These are phyloP conservation scores for Carassius gibelio DNA, from an alignment of 2,113 vertebrate genomes.

Conservation along the genomic window DNA sequence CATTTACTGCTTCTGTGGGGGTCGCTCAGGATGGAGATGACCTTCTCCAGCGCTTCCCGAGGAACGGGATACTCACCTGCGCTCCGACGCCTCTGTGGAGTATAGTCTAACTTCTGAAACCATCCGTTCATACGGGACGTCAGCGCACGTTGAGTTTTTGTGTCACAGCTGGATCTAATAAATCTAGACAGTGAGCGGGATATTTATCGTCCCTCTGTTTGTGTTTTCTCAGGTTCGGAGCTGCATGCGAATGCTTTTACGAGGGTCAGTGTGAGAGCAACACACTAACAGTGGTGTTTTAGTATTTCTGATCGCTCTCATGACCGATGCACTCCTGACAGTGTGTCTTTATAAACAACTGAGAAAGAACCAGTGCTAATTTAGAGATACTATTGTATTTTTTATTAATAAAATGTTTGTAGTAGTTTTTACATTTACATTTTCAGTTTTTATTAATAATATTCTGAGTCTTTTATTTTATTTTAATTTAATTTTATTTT, in stretches of 20 bases:
- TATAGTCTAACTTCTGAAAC: not conserved
- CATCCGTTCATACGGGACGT: not conserved
- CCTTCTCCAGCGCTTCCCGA: constrained; percentile 75
- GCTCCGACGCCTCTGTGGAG: not conserved
- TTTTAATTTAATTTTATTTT: too few relatives aligned
- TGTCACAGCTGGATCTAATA: not conserved
- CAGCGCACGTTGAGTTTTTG: not conserved
- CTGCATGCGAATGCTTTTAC: not conserved
- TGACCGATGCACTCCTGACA: too few relatives aligned
- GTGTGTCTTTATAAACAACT: not conserved
- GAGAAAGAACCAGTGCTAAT: not conserved
- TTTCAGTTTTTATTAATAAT: too few relatives aligned
- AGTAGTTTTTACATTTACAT: too few relatives aligned
- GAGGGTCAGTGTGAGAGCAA: not conserved
- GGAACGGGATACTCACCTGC: constrained; percentile 58
- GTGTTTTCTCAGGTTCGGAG: not conserved
- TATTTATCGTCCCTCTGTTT: not conserved
- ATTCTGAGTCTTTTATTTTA: too few relatives aligned
- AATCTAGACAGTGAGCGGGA: not conserved
- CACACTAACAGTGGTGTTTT: not conserved
- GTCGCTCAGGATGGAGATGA: constrained; percentile 70
- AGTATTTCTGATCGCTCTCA: too few relatives aligned
- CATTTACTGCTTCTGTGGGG: constrained; percentile 69
- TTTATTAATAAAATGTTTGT: not conserved
- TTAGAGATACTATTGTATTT: not conserved